These are phyloP conservation scores for Maniola jurtina DNA, from an alignment of 1,140 invertebrate species.

Conservation along the genomic window DNA sequence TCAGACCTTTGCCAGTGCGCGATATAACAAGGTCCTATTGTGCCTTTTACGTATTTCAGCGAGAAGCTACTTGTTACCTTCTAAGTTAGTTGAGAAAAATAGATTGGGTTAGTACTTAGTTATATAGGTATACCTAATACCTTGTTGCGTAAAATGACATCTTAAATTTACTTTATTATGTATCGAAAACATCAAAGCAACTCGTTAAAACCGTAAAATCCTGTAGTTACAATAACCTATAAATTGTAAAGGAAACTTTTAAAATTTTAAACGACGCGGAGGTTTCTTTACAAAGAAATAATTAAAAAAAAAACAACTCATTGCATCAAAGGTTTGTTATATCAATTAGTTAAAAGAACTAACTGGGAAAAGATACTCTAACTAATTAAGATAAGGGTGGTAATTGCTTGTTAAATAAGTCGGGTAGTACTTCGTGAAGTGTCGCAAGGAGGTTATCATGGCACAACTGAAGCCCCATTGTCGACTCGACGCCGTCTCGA, in stretches of 20 bases:
- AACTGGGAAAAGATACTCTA: constrained; percentile 9
- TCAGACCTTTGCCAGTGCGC: no score
- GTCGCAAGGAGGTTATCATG: constrained; percentile 32
- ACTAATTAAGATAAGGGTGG: constrained; percentile 8
- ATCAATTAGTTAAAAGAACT: constrained; percentile 18
- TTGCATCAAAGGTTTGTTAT: constrained; percentile 22
- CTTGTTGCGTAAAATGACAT: no score
- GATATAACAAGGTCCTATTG: no score
- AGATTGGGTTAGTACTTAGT: no score
- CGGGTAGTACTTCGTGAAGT: constrained; percentile 26
- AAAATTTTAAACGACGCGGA: neutral
- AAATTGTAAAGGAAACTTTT: neutral
- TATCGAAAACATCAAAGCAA: neutral
- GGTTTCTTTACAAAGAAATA: constrained; percentile 1
- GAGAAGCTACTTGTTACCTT: no score
- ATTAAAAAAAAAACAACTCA: constrained; percentile 7
- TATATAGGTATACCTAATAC: no score
- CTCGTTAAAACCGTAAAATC: neutral
- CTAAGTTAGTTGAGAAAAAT: no score
- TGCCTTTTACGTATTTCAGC: no score
- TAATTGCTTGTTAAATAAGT: constrained; percentile 1
- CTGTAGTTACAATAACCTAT: neutral
- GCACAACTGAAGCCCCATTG: constrained; percentile 38
- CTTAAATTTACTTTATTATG: no score
- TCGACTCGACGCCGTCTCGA: constrained; percentile 43